These are phyloP conservation scores for Macaca nemestrina DNA, from an alignment of 2,113 vertebrate genomes.

Conservation along the genomic window DNA sequence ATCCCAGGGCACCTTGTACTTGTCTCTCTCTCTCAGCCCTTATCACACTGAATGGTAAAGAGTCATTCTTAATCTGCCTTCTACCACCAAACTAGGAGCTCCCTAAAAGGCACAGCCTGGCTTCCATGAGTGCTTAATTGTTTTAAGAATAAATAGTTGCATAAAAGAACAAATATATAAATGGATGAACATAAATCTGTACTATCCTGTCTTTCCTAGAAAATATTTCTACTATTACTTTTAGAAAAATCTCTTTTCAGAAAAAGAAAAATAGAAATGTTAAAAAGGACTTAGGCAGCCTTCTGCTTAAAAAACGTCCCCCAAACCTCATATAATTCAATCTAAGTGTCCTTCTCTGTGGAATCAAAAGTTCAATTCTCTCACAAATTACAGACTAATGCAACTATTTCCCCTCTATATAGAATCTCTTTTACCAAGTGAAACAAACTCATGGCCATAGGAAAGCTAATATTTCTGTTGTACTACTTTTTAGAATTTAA, in stretches of 20 bases:
- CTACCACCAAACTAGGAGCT: background rate
- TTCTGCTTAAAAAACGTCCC: constrained; percentile 62
- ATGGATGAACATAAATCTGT: background rate
- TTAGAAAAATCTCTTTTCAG: constrained; percentile 2
- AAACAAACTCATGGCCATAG: constrained; percentile 36
- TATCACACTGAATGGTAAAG: background rate
- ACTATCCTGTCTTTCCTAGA: background rate
- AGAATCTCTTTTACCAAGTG: constrained; percentile 53
- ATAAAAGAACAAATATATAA: background rate
- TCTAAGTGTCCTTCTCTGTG: constrained; percentile 51
- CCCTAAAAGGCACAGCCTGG: background rate
- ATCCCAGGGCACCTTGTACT: background rate
- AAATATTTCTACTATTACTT: background rate
- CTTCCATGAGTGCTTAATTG: background rate
- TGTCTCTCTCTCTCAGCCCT: background rate
- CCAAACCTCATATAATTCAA: constrained; percentile 62
- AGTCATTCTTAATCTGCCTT: background rate
- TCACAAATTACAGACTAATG: constrained; percentile 65
- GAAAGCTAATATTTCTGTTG: constrained; percentile 55
- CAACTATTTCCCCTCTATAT: constrained; percentile 34
- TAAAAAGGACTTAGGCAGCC: background rate
- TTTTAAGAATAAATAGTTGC: constrained; percentile 2
- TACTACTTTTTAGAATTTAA: constrained; percentile 68
- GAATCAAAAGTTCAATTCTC: constrained; percentile 68
- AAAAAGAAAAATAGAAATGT: constrained; percentile 36